Evolutionary conservation across 2,888 invertebrate species (phyloP).

Genomic region (Dorcus parallelipipedus): DNA sequence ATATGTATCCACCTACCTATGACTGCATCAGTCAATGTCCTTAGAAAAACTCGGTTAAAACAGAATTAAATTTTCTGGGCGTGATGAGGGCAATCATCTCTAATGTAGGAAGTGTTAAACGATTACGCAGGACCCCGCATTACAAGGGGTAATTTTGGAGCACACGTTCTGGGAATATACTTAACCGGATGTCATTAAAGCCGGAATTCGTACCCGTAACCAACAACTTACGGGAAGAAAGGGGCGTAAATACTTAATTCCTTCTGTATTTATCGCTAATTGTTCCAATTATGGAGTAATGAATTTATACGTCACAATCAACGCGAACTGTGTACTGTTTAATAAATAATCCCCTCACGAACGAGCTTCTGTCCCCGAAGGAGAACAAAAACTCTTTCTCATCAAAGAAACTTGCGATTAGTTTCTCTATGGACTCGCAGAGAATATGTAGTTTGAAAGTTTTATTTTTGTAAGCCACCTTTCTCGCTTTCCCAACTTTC

Average conservation of each 20-base stretch:
- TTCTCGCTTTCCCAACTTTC: not conserved
- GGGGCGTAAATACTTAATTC: constrained; percentile 33
- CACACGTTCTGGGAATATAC: constrained; percentile 29
- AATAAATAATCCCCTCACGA: no score
- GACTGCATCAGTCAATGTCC: no score
- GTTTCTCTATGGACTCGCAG: not conserved
- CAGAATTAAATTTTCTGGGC: no score
- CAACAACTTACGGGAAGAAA: constrained; percentile 1
- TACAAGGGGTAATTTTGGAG: constrained; percentile 30
- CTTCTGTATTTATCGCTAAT: constrained; percentile 34
- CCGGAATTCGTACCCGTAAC: constrained; percentile 4
- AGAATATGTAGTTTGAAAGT: constrained; percentile 7
- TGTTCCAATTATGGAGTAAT: constrained; percentile 22
- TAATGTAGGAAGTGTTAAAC: not conserved
- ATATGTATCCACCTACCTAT: no score
- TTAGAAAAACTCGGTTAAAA: no score
- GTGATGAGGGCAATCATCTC: constrained; percentile 14
- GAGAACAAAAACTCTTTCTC: constrained; percentile 6
- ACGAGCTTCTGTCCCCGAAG: constrained; percentile 4
- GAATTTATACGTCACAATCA: not conserved
- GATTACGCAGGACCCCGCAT: constrained; percentile 23
- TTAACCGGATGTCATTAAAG: constrained; percentile 29
- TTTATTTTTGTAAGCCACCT: not conserved
- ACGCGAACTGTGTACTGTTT: no score
- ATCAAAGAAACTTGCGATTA: constrained; percentile 8